Evolutionary conservation across 2,797 vertebrate species (phyloP).

Genomic region (Malurus leucopterus): DNA sequence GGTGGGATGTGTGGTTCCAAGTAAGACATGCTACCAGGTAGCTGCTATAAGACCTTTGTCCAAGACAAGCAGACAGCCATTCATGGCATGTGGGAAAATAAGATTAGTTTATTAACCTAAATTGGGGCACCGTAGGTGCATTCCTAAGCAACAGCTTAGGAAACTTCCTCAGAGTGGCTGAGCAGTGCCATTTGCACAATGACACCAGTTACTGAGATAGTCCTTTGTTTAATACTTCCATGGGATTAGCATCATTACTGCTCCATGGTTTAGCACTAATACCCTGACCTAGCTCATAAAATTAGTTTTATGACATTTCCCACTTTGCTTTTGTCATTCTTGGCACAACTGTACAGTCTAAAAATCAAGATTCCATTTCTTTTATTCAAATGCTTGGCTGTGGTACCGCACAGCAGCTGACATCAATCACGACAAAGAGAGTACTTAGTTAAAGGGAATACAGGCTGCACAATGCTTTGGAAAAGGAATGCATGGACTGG

Average conservation of each 20-base stretch:
- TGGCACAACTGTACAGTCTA: constrained; percentile 30
- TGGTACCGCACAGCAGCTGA: constrained; percentile 64
- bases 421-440: constrained; percentile 63
- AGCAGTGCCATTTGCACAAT: neutral
- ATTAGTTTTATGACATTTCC: constrained; percentile 56
- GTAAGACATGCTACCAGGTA: neutral
- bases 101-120: constrained; percentile 46
- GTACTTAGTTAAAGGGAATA: constrained; percentile 14
- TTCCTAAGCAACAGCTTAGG: constrained; percentile 28
- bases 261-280: constrained; percentile 45
- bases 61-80: neutral
- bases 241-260: constrained; percentile 5
- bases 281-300: constrained; percentile 27
- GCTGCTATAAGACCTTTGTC: neutral
- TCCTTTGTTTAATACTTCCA: constrained; percentile 43
- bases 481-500: constrained; percentile 1
- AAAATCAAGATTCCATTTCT: constrained; percentile 67
- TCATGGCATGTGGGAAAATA: constrained; percentile 24
- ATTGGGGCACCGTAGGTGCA: constrained; percentile 13
- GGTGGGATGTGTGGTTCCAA: neutral
- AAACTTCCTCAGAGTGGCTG: neutral
- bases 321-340: constrained; percentile 57
- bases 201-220: constrained; percentile 41
- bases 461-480: constrained; percentile 4
- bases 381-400: constrained; percentile 65